Evolutionary conservation across 2,797 vertebrate genomes (phyloP), one percentile per base, ranked within the genome.

Genomic region (Myotis findleyi): DNA sequence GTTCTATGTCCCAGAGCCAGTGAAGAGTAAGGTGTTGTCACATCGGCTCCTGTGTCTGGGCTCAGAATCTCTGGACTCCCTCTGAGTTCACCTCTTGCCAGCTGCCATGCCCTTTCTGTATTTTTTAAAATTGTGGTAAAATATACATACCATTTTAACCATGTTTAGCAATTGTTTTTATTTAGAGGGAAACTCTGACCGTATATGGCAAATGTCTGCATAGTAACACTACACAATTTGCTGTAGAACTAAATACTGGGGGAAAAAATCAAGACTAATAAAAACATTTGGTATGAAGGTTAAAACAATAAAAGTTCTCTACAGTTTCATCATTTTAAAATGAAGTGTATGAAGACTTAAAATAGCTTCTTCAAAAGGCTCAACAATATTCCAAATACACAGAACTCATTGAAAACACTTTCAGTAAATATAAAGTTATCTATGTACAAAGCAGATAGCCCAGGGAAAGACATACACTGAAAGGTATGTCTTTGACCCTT

Each of bases 321-420:
- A 71, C 16, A 77, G 47, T 7, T 62, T 89, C 33, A 55, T 51
- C 81, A 81, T 57, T 84, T 89, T 27, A 77, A 96, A 94, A 86
- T 27, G 18, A 80, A 85, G 5, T 49, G 0, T 62, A 80, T 57
- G 16, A 80, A 87, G 13, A 0, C 80, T 57, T 94, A 55, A 93
- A 73, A 76, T 69, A 72, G 25, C n/a, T 72, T 80, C 27, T 79
- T 87, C 38, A 83, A 41, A 96, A 94, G 68, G 2, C 4, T 71
- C 49, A 47, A 30, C 18, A 71, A 55, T 93, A 83, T 89, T 80
- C 77, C 38, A 84, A 27, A 89, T 2, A 36, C 23, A 30, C 7
- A 71, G 21, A 87, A 55, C n/a, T 68, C 47, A 87, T 62, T 57
- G 6, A 89, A 92, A 91, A 49, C 17, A 83, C 13, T 49, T 80